A percentile compares a stretch with the other conserved stretches of the same genome.
Evolutionary conservation across 1,140 invertebrate species (phyloP).

Genomic region (Drosophila serrata): DNA sequence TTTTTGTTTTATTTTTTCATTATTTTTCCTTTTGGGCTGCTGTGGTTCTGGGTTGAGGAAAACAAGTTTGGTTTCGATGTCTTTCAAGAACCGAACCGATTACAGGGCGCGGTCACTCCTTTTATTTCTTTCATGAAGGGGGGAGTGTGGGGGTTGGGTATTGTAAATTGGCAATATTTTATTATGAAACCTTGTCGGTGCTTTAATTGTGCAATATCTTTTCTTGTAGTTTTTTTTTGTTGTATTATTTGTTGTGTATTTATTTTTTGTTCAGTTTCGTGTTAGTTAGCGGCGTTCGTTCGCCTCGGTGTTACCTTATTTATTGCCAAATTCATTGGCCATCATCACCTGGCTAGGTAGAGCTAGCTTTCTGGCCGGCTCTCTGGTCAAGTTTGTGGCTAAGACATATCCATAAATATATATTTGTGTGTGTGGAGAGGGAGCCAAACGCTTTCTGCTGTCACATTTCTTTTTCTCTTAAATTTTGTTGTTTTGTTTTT

Average conservation of each 20-base stretch:
- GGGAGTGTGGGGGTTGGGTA: neutral
- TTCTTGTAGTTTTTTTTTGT: slow-evolving; percentile 6
- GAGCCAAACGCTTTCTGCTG: slow-evolving; percentile 60
- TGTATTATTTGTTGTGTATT: neutral
- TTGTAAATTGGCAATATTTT: slow-evolving; percentile 78
- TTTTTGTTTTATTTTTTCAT: slow-evolving; percentile 1
- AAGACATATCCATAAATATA: slow-evolving; percentile 37
- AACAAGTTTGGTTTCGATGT: slow-evolving; percentile 46
- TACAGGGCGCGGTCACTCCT: slow-evolving; percentile 26
- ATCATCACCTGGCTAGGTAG: slow-evolving; percentile 8
- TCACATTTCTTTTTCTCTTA: slow-evolving; percentile 68
- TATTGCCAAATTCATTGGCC: slow-evolving; percentile 43
- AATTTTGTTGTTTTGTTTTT: slow-evolving; percentile 16
- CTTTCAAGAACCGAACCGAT: slow-evolving; percentile 50
- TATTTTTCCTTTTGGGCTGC: slow-evolving; percentile 19
- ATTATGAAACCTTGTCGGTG: slow-evolving; percentile 67
- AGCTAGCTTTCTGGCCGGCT: slow-evolving; percentile 10
- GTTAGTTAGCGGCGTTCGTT: slow-evolving; percentile 19
- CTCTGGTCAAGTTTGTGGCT: slow-evolving; percentile 45
- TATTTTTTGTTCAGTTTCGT: neutral
- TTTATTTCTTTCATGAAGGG: neutral
- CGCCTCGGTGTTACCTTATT: slow-evolving; percentile 34
- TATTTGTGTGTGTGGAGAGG: slow-evolving; percentile 5
- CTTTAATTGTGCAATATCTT: slow-evolving; percentile 66
- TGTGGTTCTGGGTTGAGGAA: slow-evolving; percentile 45